These are phyloP conservation scores for Alauda arvensis DNA, from an alignment of 2,797 vertebrate species.

Conservation along the genomic window DNA sequence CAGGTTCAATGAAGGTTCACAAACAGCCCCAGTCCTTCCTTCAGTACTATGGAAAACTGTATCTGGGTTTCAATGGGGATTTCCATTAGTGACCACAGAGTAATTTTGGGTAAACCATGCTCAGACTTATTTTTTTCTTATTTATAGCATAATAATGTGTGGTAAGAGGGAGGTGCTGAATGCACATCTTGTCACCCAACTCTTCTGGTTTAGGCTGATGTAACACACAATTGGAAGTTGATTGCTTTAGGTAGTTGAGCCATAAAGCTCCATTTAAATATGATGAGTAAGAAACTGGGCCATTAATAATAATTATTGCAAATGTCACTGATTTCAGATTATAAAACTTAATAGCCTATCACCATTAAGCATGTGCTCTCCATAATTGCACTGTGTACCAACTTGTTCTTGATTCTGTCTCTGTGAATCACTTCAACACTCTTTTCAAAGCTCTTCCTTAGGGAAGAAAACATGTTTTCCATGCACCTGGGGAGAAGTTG, in stretches of 20 bases:
- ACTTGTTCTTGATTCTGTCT: neutral
- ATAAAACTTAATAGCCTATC: conserved; percentile 63
- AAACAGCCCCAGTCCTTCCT: neutral
- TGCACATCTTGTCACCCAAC: neutral
- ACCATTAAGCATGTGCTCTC: conserved; percentile 49
- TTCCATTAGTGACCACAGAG: neutral
- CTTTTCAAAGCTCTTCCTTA: neutral
- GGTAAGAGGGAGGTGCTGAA: neutral
- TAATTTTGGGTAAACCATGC: neutral
- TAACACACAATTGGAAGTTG: conserved; percentile 20
- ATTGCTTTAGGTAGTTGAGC: conserved; percentile 46
- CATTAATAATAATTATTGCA: conserved; percentile 65
- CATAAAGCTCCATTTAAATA: conserved; percentile 53
- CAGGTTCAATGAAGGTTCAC: neutral
- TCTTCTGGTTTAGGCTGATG: conserved; percentile 24
- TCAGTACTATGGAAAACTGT: neutral
- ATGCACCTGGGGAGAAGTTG: neutral
- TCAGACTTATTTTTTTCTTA: neutral
- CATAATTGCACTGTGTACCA: conserved; percentile 52
- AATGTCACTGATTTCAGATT: conserved; percentile 62
- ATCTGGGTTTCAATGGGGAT: neutral
- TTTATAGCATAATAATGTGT: neutral
- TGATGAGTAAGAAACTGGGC: conserved; percentile 26
- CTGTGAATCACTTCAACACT: neutral
- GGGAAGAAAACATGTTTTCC: neutral